These are phyloP conservation scores for Gadopsis bispinosus DNA, from an alignment of 2,797 vertebrate genomes.

Conservation along the genomic window DNA sequence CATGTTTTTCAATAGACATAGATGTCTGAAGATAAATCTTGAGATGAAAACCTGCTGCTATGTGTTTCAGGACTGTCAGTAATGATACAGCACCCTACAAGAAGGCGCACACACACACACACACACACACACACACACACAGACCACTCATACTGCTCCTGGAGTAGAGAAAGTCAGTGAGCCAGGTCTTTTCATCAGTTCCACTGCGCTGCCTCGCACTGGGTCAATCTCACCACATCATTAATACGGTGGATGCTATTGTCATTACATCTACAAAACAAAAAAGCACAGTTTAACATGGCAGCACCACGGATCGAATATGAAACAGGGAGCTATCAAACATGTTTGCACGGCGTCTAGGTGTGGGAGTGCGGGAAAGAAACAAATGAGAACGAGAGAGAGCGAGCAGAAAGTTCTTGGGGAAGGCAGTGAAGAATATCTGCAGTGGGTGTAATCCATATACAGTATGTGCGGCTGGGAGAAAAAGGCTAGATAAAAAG, in stretches of 20 bases:
- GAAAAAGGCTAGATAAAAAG: constrained; percentile 42
- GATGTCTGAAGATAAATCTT: constrained; percentile 53
- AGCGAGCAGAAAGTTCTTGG: constrained; percentile 23
- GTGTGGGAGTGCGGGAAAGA: constrained; percentile 29
- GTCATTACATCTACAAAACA: constrained; percentile 76
- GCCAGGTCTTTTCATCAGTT: constrained; percentile 83
- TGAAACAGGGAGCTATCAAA: constrained; percentile 55
- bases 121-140: constrained; percentile 29
- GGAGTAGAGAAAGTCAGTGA: constrained; percentile 69
- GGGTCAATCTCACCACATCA: constrained; percentile 75
- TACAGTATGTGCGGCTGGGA: constrained; percentile 22
- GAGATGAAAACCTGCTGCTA: constrained; percentile 63
- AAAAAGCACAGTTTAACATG: constrained; percentile 62
- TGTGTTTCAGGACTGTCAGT: constrained; percentile 68
- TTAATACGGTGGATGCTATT: constrained; percentile 72
- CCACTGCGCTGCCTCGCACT: constrained; percentile 69
- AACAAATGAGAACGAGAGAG: constrained; percentile 35
- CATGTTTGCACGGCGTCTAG: constrained; percentile 36
- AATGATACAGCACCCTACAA: constrained; percentile 73
- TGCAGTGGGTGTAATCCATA: constrained; percentile 42
- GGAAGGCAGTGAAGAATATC: constrained; percentile 28
- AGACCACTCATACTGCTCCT: constrained; percentile 15
- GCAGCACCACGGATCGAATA: constrained; percentile 42
- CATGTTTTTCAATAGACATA: constrained; percentile 27
- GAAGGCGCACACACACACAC: constrained; percentile 26